These are phyloP conservation scores for Australoheros scitulus DNA, from an alignment of 2,113 vertebrate genomes.

Conservation along the genomic window DNA sequence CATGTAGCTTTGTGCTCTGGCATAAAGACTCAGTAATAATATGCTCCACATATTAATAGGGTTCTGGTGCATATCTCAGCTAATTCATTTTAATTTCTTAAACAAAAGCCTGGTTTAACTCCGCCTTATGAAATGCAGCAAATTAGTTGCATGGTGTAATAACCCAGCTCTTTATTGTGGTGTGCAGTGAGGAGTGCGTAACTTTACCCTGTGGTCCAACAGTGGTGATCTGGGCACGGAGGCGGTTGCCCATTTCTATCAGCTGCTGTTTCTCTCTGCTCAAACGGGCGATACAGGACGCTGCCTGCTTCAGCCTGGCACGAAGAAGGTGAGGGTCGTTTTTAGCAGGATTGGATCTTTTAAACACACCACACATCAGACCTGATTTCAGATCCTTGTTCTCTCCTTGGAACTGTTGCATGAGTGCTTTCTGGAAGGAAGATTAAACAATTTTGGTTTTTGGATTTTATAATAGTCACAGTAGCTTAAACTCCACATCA, in stretches of 20 bases:
- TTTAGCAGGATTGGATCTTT: neutral
- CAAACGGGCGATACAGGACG: constrained; percentile 78
- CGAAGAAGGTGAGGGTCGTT: constrained; percentile 49
- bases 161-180: neutral
- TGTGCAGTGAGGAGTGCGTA: neutral
- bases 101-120: too few relatives aligned
- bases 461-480: neutral
- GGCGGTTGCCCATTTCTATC: constrained; percentile 87
- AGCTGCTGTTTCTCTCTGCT: constrained; percentile 86
- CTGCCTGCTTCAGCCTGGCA: constrained; percentile 82
- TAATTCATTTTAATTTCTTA: too few relatives aligned
- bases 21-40: too few relatives aligned
- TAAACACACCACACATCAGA: neutral
- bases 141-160: neutral
- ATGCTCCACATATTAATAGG: too few relatives aligned
- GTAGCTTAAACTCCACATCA: neutral
- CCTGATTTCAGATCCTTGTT: constrained; percentile 56
- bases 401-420: constrained; percentile 55
- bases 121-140: too few relatives aligned
- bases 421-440: constrained; percentile 62
- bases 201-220: constrained; percentile 71
- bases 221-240: constrained; percentile 77
- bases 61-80: too few relatives aligned
- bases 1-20: too few relatives aligned
- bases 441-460: neutral